Evolutionary conservation across 37 sponge, comb jelly and placozoan genomes (phyloP), one percentile per base, ranked within the genome.

Genomic region (Aphrocallistes beatrix): DNA sequence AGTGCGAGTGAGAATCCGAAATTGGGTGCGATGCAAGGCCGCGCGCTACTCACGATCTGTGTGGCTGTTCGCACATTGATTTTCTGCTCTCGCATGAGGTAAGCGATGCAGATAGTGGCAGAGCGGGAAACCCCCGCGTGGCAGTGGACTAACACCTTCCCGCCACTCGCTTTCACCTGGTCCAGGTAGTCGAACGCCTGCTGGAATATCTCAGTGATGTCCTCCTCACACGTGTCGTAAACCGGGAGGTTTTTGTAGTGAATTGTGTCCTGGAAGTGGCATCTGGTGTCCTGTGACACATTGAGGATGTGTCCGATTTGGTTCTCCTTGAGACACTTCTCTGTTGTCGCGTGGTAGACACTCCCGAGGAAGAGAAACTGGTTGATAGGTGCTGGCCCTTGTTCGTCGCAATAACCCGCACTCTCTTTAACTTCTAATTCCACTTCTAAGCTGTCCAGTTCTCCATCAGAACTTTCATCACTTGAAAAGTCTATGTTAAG

Each of bases 1-100:
- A 95, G 87, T 82, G 93, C 92, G 10, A 93, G 93, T 93, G 93
- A 93, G 87, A 95, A 95, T 85, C 90, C 87, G 32, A 95, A 90
- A 86, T 95, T 95, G 21, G 96, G 96, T 17, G 96, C 91, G 17
- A 92, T 85, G 45, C 88, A 88, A 0, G 93, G 89, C 36, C 93
- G 83, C 49, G 84, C 93, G 36, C 36, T n/a, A 60, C 90, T 91
- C 23, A 91, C 88, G 83, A 85, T 93, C 40, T 91, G 90, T 81
- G 89, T 90, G 25, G 96, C 93, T 10, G 85, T 45, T 17, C 87
- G 23, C 47, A 95, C 39, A 34, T 83, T 87, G 37, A 39, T 36
- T 0, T 84, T 23, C 25, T 84, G 37, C 19, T 37, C 39, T 38
- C 89, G 82, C 91, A 95, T 93, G 38, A 95, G 86, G 85, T 95